Evolutionary conservation across 2,113 vertebrate genomes (phyloP).

Genomic region (Phoenicopterus ruber): DNA sequence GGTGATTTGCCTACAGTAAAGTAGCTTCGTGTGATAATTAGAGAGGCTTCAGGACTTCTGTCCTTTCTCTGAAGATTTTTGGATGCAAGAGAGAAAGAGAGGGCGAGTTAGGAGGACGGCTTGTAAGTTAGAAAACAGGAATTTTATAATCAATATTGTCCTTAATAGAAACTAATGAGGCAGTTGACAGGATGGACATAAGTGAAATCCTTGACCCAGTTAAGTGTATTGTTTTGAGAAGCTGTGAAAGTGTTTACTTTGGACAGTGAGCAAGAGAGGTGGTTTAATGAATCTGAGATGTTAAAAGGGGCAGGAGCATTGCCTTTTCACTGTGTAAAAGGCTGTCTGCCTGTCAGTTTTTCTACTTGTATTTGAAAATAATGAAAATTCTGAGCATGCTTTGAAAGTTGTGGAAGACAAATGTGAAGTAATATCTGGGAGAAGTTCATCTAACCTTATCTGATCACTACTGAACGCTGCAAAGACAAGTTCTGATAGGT

Average conservation of each 20-base stretch:
- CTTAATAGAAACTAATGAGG: slow-evolving; percentile 29
- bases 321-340: not conserved
- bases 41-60: not conserved
- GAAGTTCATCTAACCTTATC: not conserved
- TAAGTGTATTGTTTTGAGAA: not conserved
- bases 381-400: not conserved
- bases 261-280: not conserved
- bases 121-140: slow-evolving; percentile 26
- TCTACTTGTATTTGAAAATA: not conserved
- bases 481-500: not conserved
- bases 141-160: slow-evolving; percentile 39
- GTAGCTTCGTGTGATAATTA: not conserved
- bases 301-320: not conserved
- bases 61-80: not conserved
- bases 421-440: not conserved
- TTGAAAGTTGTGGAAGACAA: not conserved
- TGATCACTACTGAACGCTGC: not conserved
- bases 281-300: not conserved
- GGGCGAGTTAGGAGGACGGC: not conserved
- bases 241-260: slow-evolving; percentile 13
- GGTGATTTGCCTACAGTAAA: not conserved
- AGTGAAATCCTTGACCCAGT: not conserved
- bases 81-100: not conserved
- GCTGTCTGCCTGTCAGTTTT: not conserved
- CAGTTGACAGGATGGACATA: not conserved